These are phyloP conservation scores for Orthosia cruda DNA, from an alignment of 2,888 invertebrate genomes.

Conservation along the genomic window DNA sequence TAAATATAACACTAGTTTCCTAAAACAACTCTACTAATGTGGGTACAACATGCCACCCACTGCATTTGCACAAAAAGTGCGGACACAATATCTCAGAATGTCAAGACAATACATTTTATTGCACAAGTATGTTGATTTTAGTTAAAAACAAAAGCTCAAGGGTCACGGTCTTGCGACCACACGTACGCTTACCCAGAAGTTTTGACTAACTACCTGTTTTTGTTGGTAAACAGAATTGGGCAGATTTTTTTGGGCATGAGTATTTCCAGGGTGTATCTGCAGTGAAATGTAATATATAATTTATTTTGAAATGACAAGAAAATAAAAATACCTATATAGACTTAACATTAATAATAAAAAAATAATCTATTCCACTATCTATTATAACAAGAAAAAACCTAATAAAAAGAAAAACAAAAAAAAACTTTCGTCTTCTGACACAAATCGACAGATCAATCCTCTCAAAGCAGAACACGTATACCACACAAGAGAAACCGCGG, in stretches of 20 bases:
- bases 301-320: no score
- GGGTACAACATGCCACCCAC: constrained; percentile 62
- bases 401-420: background rate
- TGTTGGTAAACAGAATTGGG: constrained; percentile 48
- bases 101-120: constrained; percentile 73
- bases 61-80: constrained; percentile 61
- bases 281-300: background rate
- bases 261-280: no score
- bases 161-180: constrained; percentile 79
- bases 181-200: constrained; percentile 74
- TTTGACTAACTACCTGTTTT: constrained; percentile 56
- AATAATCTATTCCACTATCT: no score
- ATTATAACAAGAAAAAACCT: no score
- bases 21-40: constrained; percentile 56
- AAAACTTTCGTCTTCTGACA: background rate
- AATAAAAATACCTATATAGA: no score
- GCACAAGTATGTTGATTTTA: constrained; percentile 81
- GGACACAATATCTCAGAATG: constrained; percentile 71
- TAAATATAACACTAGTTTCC: constrained; percentile 53
- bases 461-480: background rate
- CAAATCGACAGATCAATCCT: constrained; percentile 27
- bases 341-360: no score
- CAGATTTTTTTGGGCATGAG: constrained; percentile 1
- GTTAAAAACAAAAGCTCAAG: constrained; percentile 71
- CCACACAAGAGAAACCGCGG: constrained; percentile 38